Conservation (phyloP, 2,113 vertebrate species). For the Dicerorhinus sumatrensis region DNA sequence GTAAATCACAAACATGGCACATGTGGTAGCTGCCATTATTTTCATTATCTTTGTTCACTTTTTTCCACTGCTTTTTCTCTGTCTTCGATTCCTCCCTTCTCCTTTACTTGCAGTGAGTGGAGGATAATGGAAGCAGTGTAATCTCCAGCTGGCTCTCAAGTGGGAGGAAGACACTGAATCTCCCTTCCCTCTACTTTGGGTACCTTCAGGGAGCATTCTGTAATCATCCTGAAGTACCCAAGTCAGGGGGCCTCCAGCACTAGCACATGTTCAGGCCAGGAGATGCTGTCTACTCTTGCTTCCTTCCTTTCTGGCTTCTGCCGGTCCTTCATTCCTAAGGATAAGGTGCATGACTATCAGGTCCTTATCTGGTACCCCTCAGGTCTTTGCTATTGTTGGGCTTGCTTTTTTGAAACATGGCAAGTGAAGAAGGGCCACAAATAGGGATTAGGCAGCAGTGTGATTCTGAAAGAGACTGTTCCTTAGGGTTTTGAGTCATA, state of each 20-base stretch:
- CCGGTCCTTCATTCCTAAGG: not conserved
- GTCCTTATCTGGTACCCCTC: not conserved
- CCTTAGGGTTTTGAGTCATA: slow-evolving; percentile 25
- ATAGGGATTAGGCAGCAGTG: not conserved
- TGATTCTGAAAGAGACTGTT: slow-evolving; percentile 32
- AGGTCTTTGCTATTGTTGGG: not conserved
- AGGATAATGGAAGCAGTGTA: slow-evolving; percentile 10
- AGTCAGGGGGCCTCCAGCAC: not conserved
- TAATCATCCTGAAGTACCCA: not conserved
- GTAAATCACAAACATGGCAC: slow-evolving; percentile 27
- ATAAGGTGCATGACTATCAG: not conserved
- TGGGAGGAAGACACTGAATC: not conserved
- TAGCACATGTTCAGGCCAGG: not conserved
- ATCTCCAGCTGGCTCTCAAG: not conserved
- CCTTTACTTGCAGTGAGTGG: slow-evolving; percentile 24
- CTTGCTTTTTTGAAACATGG: slow-evolving; percentile 1
- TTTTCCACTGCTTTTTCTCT: not conserved
- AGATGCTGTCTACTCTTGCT: not conserved
- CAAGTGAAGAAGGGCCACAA: not conserved
- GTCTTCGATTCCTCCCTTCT: not conserved
- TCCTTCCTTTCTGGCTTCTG: not conserved
- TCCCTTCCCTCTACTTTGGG: not conserved
- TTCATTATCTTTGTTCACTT: not conserved
- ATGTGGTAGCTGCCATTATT: not conserved
- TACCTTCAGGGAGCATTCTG: not conserved